Evolutionary conservation across 2,113 vertebrate genomes (phyloP).

Genomic region (Elachura formosa): DNA sequence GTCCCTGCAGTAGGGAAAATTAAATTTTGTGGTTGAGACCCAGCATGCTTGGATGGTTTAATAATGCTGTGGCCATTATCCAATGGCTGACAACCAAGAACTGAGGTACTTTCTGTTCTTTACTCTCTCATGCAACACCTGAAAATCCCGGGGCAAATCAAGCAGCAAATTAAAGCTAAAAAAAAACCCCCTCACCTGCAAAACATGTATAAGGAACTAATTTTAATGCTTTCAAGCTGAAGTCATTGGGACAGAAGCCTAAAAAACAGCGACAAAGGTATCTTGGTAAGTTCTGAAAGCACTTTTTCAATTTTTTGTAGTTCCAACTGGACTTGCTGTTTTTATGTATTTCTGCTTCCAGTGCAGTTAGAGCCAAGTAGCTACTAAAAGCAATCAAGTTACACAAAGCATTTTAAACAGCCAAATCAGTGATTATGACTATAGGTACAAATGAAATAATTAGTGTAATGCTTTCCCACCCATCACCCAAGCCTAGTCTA

Average conservation of each 20-base stretch:
- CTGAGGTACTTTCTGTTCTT: conserved; percentile 81
- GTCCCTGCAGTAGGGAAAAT: conserved; percentile 79
- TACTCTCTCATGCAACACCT: conserved; percentile 85
- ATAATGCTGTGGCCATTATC: conserved; percentile 90
- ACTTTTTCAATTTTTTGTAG: conserved; percentile 28
- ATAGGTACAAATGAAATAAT: not conserved
- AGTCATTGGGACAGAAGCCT: conserved; percentile 77
- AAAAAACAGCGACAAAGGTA: conserved; percentile 56
- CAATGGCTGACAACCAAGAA: conserved; percentile 85
- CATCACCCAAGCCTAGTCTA: not conserved
- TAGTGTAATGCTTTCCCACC: not conserved
- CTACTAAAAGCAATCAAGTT: conserved; percentile 1
- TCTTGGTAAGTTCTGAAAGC: conserved; percentile 55
- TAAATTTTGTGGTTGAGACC: conserved; percentile 81
- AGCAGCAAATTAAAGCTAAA: conserved; percentile 82
- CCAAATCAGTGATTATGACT: not conserved
- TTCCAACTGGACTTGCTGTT: not conserved
- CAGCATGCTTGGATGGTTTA: conserved; percentile 89
- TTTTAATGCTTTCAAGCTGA: conserved; percentile 87
- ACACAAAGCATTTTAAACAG: not conserved
- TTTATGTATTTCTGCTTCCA: conserved; percentile 31
- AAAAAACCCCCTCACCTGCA: conserved; percentile 82
- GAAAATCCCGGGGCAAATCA: conserved; percentile 83
- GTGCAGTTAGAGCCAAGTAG: not conserved
- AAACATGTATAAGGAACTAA: conserved; percentile 78